Evolutionary conservation across 37 sponge, comb jelly and placozoan genomes (phyloP), one percentile per base, ranked within the genome.

Genomic region (Beroe forskalii): DNA sequence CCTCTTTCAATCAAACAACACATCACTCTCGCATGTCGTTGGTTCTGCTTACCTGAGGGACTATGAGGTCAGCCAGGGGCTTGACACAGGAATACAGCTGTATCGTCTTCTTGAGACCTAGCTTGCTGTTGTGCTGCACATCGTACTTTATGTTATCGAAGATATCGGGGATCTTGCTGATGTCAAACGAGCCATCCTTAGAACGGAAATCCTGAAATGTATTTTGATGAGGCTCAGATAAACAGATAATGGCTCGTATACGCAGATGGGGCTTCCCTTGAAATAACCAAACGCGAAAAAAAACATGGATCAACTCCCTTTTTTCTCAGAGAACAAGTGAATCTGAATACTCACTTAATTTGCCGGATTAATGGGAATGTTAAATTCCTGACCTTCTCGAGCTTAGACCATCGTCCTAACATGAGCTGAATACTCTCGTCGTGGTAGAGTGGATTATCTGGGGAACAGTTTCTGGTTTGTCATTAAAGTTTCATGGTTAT

Each of bases 11-110:
- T n/a, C n/a, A n/a, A n/a, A n/a, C n/a, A n/a, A n/a, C n/a, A n/a
- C n/a, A n/a, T n/a, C n/a, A n/a, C n/a, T n/a, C n/a, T n/a, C n/a
- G n/a, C n/a, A n/a, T n/a, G n/a, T n/a, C n/a, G n/a, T n/a, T n/a
- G n/a, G n/a, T n/a, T n/a, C n/a, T n/a, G n/a, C n/a, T n/a, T n/a
- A 96, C 96, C 93, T 94, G 95, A 28, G 97, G 97, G 4, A 97
- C 94, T 60, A 97, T 93, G 55, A 97, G 91, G 41, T 97, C 97
- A 24, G 97, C 97, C 35, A 97, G 91, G 41, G 93, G 69, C 89
- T 89, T 94, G 43, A 90, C 93, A 63, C 76, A 42, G 17, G 62
- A 55, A 44, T 94, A 91, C 60, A 96, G 90, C 31, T 92, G 91
- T 9, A 64, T 19, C 2, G 89, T 92, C 33, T 91, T 75, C 55